These are phyloP conservation scores for Orientallactaga bullata DNA, from an alignment of 2,113 vertebrate genomes.

Conservation along the genomic window DNA sequence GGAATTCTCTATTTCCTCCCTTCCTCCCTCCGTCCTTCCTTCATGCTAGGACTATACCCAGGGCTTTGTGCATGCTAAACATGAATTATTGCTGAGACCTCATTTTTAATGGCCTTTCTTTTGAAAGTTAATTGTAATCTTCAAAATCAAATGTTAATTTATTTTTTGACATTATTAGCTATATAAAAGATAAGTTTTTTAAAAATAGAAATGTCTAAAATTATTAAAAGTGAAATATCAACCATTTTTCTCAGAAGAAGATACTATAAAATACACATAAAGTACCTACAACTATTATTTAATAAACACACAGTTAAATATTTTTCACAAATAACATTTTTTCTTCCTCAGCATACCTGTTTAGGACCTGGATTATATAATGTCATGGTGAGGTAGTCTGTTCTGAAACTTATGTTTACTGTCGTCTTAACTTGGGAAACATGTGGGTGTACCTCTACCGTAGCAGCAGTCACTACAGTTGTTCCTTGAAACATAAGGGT, in stretches of 20 bases:
- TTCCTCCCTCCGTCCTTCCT: neutral
- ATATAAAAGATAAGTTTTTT: neutral
- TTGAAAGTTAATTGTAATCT: too few relatives aligned
- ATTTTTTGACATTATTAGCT: slow-evolving; percentile 30
- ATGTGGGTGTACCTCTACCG: slow-evolving; percentile 93
- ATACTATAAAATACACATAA: neutral
- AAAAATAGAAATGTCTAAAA: slow-evolving; percentile 19
- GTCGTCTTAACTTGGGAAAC: slow-evolving; percentile 90
- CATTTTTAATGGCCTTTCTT: too few relatives aligned
- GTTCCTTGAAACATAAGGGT: slow-evolving; percentile 86
- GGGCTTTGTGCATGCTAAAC: neutral
- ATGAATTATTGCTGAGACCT: neutral
- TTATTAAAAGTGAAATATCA: slow-evolving; percentile 21
- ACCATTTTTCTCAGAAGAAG: slow-evolving; percentile 19
- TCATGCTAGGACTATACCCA: neutral
- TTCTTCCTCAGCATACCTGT: slow-evolving; percentile 85
- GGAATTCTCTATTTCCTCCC: neutral
- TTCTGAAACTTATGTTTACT: slow-evolving; percentile 93
- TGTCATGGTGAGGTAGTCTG: slow-evolving; percentile 94
- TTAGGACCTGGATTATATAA: slow-evolving; percentile 90
- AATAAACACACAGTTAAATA: neutral
- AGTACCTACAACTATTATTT: slow-evolving; percentile 25
- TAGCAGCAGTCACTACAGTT: slow-evolving; percentile 94
- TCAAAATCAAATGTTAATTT: neutral
- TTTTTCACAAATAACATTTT: slow-evolving; percentile 30